These are phyloP conservation scores for Chaetodon trifascialis DNA, from an alignment of 2,113 vertebrate genomes.

Conservation along the genomic window DNA sequence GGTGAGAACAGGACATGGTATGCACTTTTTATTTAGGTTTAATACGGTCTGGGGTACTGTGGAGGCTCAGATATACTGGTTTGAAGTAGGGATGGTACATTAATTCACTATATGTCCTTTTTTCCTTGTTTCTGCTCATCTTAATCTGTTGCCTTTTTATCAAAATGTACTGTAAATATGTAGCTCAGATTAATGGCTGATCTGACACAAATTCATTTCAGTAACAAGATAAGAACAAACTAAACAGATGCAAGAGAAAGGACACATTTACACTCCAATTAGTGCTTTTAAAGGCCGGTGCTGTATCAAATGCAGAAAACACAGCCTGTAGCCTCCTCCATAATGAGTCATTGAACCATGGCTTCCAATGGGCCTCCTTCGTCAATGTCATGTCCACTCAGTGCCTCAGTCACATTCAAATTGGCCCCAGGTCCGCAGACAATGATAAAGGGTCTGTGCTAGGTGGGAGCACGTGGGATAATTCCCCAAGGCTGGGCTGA, in stretches of 20 bases:
- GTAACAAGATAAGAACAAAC: conserved; percentile 67
- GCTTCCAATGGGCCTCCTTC: conserved; percentile 72
- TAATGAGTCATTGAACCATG: conserved; percentile 80
- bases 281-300: conserved; percentile 66
- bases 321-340: conserved; percentile 55
- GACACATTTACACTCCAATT: conserved; percentile 78
- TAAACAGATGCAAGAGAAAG: conserved; percentile 63
- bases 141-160: conserved; percentile 24
- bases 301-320: conserved; percentile 74
- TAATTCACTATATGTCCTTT: background rate
- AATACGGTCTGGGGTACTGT: background rate
- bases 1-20: background rate
- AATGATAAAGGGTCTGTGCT: conserved; percentile 73
- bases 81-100: background rate
- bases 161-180: conserved; percentile 40
- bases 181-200: conserved; percentile 54
- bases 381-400: conserved; percentile 79
- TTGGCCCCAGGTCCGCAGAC: conserved; percentile 68
- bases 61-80: background rate
- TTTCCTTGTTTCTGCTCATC: background rate
- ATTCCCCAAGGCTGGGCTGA: conserved; percentile 58
- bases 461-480: conserved; percentile 46
- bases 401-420: conserved; percentile 75
- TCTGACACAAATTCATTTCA: conserved; percentile 47
- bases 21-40: background rate